Percentiles rank a stretch among this genome's conserved stretches.
These are phyloP conservation scores for Mylabris sibirica DNA, from an alignment of 2,888 invertebrate species.

Conservation along the genomic window DNA sequence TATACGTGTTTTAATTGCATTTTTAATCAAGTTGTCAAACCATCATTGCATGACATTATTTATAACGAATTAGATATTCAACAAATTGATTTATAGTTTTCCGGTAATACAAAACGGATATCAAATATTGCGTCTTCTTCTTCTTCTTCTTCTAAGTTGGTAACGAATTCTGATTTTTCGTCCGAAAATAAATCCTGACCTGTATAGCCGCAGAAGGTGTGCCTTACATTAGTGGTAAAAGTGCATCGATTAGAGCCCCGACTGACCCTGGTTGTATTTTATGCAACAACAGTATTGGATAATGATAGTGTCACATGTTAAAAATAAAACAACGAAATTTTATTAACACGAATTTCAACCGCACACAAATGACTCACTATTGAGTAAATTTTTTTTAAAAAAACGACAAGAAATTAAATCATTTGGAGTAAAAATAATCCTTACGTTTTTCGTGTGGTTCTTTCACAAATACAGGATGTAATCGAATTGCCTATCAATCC, in stretches of 20 bases:
- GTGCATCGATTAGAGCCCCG: not conserved
- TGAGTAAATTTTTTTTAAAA: not conserved
- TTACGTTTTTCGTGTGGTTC: too few species aligned
- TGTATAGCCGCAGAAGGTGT: not conserved
- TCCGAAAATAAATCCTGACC: not conserved
- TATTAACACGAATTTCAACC: not conserved
- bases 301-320: not conserved
- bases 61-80: not conserved
- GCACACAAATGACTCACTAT: not conserved
- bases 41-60: slow-evolving; percentile 8
- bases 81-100: not conserved
- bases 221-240: not conserved
- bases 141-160: too few species aligned
- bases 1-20: slow-evolving; percentile 5
- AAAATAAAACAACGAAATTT: not conserved
- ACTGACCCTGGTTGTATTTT: not conserved
- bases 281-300: not conserved
- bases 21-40: not conserved
- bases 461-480: too few species aligned
- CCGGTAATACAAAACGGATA: not conserved
- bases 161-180: not conserved
- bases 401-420: too few species aligned
- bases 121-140: not conserved
- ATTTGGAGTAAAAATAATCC: too few species aligned
- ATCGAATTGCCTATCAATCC: too few species aligned